Conservation (phyloP, 1,140 invertebrate species). For the Heliconius himera region DNA sequence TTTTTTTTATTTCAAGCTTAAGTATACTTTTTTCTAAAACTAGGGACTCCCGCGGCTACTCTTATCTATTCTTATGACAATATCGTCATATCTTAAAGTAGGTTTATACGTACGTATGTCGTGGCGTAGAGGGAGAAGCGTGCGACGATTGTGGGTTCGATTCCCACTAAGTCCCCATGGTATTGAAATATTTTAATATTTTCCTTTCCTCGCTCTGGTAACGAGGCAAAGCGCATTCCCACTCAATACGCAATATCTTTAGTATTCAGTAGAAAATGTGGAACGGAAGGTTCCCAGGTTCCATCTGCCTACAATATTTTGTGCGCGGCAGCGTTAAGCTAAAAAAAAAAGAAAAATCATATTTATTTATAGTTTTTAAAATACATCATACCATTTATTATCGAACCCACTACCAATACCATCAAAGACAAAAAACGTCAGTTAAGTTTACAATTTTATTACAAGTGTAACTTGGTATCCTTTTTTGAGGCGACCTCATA, state of each 20-base stretch:
- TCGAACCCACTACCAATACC: neutral
- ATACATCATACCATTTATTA: neutral
- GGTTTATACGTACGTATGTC: neutral
- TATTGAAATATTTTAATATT: too few relatives aligned
- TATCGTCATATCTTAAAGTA: neutral
- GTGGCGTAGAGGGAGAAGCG: neutral
- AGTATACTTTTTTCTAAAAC: neutral
- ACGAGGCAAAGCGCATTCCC: too few relatives aligned
- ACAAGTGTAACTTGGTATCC: conserved; percentile 17
- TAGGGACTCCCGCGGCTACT: neutral
- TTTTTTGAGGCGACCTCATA: conserved; percentile 8
- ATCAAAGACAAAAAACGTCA: neutral
- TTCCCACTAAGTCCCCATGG: neutral
- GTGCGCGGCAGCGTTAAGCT: too few relatives aligned
- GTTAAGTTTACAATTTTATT: conserved; percentile 22
- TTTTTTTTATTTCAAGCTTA: neutral
- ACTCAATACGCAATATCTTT: too few relatives aligned
- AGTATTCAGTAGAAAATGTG: too few relatives aligned
- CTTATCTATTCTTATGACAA: conserved; percentile 1
- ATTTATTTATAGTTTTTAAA: neutral
- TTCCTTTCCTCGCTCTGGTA: too few relatives aligned
- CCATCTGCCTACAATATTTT: too few relatives aligned
- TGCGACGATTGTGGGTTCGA: neutral
- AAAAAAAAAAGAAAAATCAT: too few relatives aligned
- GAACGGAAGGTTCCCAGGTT: too few relatives aligned